Percentiles rank a stretch among this genome's conserved stretches.
Conservation (phyloP, 2,113 vertebrate species). For the Actenoides lindsayi region DNA sequence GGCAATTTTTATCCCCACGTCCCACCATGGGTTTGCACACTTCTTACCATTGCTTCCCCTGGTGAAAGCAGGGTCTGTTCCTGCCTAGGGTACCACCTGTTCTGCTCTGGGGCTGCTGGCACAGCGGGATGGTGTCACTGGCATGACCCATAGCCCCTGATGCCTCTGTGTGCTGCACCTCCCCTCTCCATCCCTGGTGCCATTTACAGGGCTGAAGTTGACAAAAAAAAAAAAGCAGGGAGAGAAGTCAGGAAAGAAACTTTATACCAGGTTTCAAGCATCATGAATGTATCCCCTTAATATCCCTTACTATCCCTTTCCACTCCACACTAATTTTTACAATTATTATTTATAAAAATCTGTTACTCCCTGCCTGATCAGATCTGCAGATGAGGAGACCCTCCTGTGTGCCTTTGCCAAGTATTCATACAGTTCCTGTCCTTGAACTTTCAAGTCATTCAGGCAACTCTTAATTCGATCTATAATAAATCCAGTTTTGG, state of each 20-base stretch:
- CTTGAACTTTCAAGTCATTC: slow-evolving; percentile 5
- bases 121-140: not conserved
- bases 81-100: not conserved
- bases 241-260: not conserved
- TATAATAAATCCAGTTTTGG: slow-evolving; percentile 10
- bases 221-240: not conserved
- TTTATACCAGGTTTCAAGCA: not conserved
- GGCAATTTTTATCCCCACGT: not conserved
- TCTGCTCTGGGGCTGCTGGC: not conserved
- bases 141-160: not conserved
- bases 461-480: slow-evolving; percentile 17
- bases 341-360: not conserved
- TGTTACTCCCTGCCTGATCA: not conserved
- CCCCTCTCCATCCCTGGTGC: not conserved
- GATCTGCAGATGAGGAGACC: not conserved
- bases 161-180: not conserved
- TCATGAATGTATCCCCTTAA: not conserved
- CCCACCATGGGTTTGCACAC: accelerated
- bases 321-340: not conserved
- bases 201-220: not conserved
- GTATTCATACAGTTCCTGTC: not conserved
- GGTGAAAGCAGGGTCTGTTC: not conserved
- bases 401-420: not conserved
- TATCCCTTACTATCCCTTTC: not conserved
- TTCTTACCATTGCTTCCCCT: not conserved